Conservation (phyloP, 2,888 invertebrate species). For the Enoplolaimus lenunculus region DNA sequence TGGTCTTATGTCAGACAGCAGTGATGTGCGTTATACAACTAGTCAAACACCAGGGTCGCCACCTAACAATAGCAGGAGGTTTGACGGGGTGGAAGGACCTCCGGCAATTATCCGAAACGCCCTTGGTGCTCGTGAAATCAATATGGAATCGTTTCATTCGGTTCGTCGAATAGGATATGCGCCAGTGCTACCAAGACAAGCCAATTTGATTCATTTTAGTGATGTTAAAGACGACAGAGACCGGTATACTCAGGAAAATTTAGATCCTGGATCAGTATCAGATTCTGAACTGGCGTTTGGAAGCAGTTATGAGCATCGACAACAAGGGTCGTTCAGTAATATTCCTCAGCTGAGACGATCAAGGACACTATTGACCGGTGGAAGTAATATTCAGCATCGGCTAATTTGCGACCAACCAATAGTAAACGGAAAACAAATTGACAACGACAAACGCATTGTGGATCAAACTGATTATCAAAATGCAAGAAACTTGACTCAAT, state of each 20-base stretch:
- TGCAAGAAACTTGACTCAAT: no score
- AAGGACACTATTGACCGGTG: not conserved
- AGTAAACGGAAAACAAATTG: not conserved
- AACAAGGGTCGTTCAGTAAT: not conserved
- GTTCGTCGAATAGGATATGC: constrained; percentile 5
- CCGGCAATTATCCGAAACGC: not conserved
- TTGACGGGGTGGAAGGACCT: no score
- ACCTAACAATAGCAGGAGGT: no score
- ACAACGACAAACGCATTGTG: no score
- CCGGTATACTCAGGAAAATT: not conserved
- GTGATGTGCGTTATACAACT: not conserved
- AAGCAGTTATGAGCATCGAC: not conserved
- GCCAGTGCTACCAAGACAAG: not conserved
- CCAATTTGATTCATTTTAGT: not conserved
- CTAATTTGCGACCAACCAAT: not conserved
- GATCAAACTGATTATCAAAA: not conserved
- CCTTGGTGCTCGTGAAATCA: not conserved
- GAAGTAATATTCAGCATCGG: not conserved
- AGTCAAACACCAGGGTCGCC: not conserved
- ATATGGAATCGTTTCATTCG: constrained; percentile 19
- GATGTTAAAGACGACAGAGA: not conserved
- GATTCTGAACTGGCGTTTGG: constrained; percentile 22
- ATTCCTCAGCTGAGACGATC: not conserved
- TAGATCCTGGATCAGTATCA: constrained; percentile 16
- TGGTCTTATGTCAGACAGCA: not conserved